A percentile compares a stretch with the other conserved stretches of the same genome.
phyloP scores from a whole-genome alignment of 2,797 vertebrate genomes.

The Falco berigora region DNA sequence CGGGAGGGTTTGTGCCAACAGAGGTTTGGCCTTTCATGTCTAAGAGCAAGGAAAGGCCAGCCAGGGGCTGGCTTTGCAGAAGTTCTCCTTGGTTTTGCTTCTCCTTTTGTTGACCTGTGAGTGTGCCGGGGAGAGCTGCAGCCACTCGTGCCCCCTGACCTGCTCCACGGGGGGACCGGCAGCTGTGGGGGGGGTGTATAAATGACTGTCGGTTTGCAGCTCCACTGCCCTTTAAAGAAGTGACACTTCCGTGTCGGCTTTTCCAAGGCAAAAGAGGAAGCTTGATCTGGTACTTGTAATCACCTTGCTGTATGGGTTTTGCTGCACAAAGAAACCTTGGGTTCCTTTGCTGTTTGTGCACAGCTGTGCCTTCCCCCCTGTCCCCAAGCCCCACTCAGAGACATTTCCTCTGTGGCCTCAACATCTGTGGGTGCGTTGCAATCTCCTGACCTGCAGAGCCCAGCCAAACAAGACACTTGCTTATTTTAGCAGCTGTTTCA shows the following conservation, averaged over 20 bases:
- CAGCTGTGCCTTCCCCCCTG: constrained; percentile 13
- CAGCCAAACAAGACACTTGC: constrained; percentile 40
- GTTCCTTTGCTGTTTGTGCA: background rate
- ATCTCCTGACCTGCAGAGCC: constrained; percentile 32
- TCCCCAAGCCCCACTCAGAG: constrained; percentile 18
- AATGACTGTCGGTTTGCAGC: background rate
- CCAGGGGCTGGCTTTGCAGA: background rate
- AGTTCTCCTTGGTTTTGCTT: background rate
- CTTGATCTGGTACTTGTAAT: background rate
- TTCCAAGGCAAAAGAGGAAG: background rate
- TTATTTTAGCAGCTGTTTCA: constrained; percentile 65
- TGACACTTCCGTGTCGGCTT: background rate
- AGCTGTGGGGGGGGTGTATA: background rate
- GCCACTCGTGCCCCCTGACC: background rate
- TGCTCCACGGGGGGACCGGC: background rate
- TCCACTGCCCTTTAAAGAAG: background rate
- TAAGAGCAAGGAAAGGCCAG: background rate
- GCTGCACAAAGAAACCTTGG: background rate
- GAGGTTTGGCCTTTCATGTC: background rate
- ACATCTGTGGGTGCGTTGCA: constrained; percentile 61
- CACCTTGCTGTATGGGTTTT: background rate
- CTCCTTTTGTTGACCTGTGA: background rate
- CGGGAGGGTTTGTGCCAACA: background rate
- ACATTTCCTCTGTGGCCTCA: constrained; percentile 46
- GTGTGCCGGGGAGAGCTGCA: background rate